phyloP scores from a whole-genome alignment of 2,888 invertebrate species.

The Agriotes lineatus region DNA sequence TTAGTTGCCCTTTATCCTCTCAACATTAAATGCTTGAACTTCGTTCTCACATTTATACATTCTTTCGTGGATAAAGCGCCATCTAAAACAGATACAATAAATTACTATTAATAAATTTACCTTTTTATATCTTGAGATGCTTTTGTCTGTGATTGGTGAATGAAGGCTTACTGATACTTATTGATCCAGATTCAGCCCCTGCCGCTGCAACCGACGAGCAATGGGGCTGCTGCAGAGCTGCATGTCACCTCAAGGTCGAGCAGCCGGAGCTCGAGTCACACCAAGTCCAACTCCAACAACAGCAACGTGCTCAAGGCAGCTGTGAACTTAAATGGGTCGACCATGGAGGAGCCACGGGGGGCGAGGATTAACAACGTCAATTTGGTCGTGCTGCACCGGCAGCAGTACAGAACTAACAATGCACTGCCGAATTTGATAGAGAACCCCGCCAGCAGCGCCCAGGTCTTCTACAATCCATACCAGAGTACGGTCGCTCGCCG shows the following conservation, averaged over 20 bases:
- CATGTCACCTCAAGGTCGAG: slow-evolving; percentile 70
- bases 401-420: slow-evolving; percentile 79
- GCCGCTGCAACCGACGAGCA: slow-evolving; percentile 69
- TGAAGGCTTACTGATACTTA: too few species aligned
- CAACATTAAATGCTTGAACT: too few species aligned
- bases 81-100: too few species aligned
- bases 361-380: slow-evolving; percentile 74
- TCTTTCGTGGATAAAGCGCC: too few species aligned
- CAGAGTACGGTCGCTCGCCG: slow-evolving; percentile 94
- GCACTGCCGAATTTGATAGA: slow-evolving; percentile 65
- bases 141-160: too few species aligned
- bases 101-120: too few species aligned
- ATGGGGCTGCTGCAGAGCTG: slow-evolving; percentile 47
- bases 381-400: slow-evolving; percentile 77
- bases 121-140: too few species aligned
- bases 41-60: too few species aligned
- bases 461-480: slow-evolving; percentile 92
- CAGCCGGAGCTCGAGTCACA: slow-evolving; percentile 76
- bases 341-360: slow-evolving; percentile 64
- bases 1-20: too few species aligned
- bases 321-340: slow-evolving; percentile 72
- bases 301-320: slow-evolving; percentile 75
- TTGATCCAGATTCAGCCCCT: slow-evolving; percentile 68
- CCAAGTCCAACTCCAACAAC: slow-evolving; percentile 76
- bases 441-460: slow-evolving; percentile 75